Base-by-base conservation (phyloP, 2,113 vertebrate genomes). In the Lepus europaeus region DNA sequence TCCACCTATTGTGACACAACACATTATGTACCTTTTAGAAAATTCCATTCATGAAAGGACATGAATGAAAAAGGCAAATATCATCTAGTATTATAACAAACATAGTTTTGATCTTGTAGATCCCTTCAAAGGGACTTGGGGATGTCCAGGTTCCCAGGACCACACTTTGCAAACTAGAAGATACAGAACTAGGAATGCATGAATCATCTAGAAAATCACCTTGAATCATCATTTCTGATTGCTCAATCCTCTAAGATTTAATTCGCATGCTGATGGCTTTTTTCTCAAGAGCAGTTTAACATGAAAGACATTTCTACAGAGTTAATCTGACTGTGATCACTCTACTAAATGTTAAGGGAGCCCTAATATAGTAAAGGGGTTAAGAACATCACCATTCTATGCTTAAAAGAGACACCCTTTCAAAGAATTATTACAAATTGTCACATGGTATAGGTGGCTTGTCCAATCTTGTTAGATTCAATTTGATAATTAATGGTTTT, bases 401-500 rank as follows among this genome's bases (percentile, higher is more conserved):
- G 76, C 63, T 82, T 70, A 89, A 91, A 94, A 81, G 7, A 91
- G 9, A 17, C 76, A 45, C 25, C 17, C n/a, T 86, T 74, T 36
- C 29, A 31, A 56, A 70, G 39, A 59, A 79, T 25, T 76, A 70
- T 45, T 69, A 78, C 19, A 8, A 25, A 69, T 63, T 76, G 51
- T 66, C 74, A 89, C 59, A 73, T 0, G 6, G 49, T 74, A 79
- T 56, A 84, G 23, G 4, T 84, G 53, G 53, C 70, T 33, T 87
- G 53, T 95, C 74, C 82, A 86, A 78, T 93, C 29, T 23, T 77
- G 78, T 49, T 85, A 87, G 84, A 87, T 81, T 53, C 27, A 70
- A 83, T 80, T 36, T 92, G 29, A 90, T 87, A 90, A n/a, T 70
- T 51, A 97, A 92, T 59, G 19, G 59, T 73, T 94, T 94, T n/a